phyloP scores from a whole-genome alignment of 2,113 vertebrate genomes.

The Tympanuchus pallidicinctus region DNA sequence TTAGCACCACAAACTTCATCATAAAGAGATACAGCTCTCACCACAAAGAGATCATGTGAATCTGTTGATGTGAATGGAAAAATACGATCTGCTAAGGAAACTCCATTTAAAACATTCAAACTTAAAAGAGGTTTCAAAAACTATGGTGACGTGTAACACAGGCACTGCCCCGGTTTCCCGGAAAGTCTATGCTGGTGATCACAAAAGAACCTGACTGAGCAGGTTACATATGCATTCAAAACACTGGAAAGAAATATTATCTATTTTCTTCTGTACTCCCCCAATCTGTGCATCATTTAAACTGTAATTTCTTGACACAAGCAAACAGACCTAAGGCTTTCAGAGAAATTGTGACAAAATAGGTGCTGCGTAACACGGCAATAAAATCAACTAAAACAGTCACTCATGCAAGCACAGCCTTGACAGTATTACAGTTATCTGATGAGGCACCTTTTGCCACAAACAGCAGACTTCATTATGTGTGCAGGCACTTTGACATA shows the following conservation, averaged over 20 bases:
- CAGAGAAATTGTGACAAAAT: background rate
- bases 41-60: background rate
- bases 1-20: background rate
- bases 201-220: background rate
- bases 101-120: background rate
- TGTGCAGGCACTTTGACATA: constrained; percentile 24
- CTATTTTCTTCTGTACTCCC: background rate
- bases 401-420: background rate
- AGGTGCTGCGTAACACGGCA: background rate
- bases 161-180: background rate
- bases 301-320: background rate
- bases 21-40: background rate
- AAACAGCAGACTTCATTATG: background rate
- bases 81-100: background rate
- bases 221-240: background rate
- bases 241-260: background rate
- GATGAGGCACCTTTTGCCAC: background rate
- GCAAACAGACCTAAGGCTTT: background rate
- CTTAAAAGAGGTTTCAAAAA: background rate
- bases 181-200: background rate
- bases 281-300: background rate
- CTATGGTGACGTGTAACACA: background rate
- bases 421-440: background rate
- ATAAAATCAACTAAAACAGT: background rate
- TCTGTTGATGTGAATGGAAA: background rate